phyloP scores from a whole-genome alignment of 1,140 invertebrate species.

The Augochlora pura region DNA sequence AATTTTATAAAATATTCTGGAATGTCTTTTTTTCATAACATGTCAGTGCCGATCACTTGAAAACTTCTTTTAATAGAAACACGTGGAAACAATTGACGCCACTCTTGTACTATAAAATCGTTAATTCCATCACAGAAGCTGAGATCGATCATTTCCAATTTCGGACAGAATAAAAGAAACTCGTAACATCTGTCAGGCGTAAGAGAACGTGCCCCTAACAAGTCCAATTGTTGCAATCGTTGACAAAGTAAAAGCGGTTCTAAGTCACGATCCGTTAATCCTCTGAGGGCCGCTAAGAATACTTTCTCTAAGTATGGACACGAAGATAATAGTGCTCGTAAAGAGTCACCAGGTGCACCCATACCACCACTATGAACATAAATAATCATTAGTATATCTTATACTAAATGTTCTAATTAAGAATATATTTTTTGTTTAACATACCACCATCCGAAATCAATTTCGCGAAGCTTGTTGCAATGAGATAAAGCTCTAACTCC shows the following conservation, averaged over 20 bases:
- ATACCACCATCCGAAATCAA: conserved; percentile 95
- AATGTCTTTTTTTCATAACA: conserved; percentile 17
- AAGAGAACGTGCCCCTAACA: conserved; percentile 89
- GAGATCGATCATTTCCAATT: conserved; percentile 89
- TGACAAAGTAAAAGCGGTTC: conserved; percentile 85
- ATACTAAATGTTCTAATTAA: conserved; percentile 20
- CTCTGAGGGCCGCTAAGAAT: conserved; percentile 88
- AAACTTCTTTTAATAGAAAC: conserved; percentile 84
- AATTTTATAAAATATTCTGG: conserved; percentile 8
- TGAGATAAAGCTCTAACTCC: conserved; percentile 86
- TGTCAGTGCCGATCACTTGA: conserved; percentile 47
- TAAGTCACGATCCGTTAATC: conserved; percentile 88
- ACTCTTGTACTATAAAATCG: conserved; percentile 84
- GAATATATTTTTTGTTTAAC: conserved; percentile 66
- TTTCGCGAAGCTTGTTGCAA: conserved; percentile 88
- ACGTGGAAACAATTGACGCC: conserved; percentile 83
- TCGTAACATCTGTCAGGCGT: conserved; percentile 85
- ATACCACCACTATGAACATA: conserved; percentile 75
- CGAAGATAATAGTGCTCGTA: conserved; percentile 78
- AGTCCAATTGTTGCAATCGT: conserved; percentile 88
- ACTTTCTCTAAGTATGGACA: conserved; percentile 87
- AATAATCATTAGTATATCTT: conserved; percentile 9
- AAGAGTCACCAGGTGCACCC: conserved; percentile 79
- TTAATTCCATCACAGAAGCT: conserved; percentile 92
- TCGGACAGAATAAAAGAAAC: conserved; percentile 80